Evolutionary conservation across 2,113 vertebrate genomes (phyloP).

Genomic region (Tenrec ecaudatus): DNA sequence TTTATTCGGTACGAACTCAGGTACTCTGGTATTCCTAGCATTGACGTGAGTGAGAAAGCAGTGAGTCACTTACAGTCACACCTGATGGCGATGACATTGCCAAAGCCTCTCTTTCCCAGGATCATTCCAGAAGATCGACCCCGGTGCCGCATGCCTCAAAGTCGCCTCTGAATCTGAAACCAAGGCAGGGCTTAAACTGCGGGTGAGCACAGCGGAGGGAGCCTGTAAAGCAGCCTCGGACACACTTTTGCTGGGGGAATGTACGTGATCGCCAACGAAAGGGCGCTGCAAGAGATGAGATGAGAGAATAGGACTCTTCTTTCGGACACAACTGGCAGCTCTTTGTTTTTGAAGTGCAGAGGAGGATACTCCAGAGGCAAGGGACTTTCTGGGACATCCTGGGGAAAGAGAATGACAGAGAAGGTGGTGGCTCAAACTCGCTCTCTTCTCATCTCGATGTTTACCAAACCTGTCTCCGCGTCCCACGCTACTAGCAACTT

Average conservation of each 20-base stretch:
- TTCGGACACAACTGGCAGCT: background rate
- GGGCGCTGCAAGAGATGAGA: background rate
- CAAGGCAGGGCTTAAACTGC: background rate
- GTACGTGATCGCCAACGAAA: background rate
- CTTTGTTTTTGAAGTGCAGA: background rate
- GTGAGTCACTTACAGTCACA: conserved; percentile 12
- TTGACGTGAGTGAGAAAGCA: conserved; percentile 3
- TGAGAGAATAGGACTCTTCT: background rate
- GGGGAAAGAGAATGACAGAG: background rate
- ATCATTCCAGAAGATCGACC: background rate
- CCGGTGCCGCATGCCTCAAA: conserved; percentile 32
- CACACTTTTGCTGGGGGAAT: background rate
- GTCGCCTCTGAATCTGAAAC: background rate
- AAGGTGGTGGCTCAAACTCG: conserved; percentile 19
- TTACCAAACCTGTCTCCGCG: background rate
- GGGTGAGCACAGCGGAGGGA: background rate
- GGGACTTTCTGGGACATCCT: background rate
- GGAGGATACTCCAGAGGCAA: background rate
- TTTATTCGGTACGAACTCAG: conserved; percentile 35
- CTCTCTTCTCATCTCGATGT: background rate
- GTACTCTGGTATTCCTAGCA: background rate
- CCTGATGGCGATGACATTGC: background rate
- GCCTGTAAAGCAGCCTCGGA: background rate
- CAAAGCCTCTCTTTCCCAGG: background rate
- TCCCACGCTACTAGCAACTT: background rate